Evolutionary conservation across 2,113 vertebrate species (phyloP).

Genomic region (Elachura formosa): DNA sequence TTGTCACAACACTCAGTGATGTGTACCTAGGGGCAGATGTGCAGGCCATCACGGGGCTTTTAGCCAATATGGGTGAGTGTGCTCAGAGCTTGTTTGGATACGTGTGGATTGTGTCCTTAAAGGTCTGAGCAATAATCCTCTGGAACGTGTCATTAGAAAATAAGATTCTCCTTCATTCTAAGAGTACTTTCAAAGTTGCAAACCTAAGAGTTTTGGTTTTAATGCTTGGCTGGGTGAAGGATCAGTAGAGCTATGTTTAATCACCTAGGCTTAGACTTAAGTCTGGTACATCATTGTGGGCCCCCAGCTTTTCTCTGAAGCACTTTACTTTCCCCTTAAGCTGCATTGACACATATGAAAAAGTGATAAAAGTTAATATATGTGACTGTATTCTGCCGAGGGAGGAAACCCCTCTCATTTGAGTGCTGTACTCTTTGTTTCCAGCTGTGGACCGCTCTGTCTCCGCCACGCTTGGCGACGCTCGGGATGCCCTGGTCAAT

Average conservation of each 20-base stretch:
- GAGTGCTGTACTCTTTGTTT: not conserved
- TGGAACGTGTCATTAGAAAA: not conserved
- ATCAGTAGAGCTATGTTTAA: not conserved
- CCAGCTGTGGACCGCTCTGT: conserved; percentile 90
- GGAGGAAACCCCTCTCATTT: not conserved
- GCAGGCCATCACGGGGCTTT: conserved; percentile 88
- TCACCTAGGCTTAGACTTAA: not conserved
- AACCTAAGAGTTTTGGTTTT: not conserved
- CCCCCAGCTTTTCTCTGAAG: not conserved
- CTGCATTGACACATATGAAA: accelerated
- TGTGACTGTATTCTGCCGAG: not conserved
- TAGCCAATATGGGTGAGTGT: conserved; percentile 93
- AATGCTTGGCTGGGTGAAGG: not conserved
- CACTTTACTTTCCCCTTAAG: not conserved
- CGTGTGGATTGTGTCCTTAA: not conserved
- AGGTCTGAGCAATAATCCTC: not conserved
- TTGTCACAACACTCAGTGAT: conserved; percentile 87
- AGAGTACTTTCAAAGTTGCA: not conserved
- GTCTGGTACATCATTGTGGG: not conserved
- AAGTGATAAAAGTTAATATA: not conserved
- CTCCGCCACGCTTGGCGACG: conserved; percentile 87
- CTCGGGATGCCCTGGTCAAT: conserved; percentile 91
- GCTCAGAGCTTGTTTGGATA: not conserved
- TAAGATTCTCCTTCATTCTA: not conserved
- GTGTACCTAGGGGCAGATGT: conserved; percentile 93